These are phyloP conservation scores for Leucopsar rothschildi DNA, from an alignment of 2,113 vertebrate genomes.

Conservation along the genomic window DNA sequence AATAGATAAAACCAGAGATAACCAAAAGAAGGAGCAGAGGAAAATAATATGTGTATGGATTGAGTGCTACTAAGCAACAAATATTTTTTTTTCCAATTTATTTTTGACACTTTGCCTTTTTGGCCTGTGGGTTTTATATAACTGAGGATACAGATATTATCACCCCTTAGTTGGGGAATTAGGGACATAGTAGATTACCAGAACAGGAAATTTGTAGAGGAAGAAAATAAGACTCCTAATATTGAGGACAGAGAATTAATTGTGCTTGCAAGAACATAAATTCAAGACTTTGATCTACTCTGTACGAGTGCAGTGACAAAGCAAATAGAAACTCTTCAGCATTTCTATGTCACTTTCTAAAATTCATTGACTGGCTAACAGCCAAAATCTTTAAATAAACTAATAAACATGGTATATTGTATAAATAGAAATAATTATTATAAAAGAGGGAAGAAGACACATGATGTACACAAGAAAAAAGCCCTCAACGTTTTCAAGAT, in stretches of 20 bases:
- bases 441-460: neutral
- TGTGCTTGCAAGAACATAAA: neutral
- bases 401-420: neutral
- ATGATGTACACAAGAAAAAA: neutral
- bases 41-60: neutral
- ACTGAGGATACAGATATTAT: neutral
- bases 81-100: neutral
- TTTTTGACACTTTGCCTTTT: neutral
- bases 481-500: neutral
- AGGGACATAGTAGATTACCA: neutral
- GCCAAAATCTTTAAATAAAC: neutral
- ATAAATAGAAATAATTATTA: neutral
- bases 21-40: neutral
- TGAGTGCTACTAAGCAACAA: neutral
- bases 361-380: neutral
- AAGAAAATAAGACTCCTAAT: neutral
- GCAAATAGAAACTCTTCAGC: neutral
- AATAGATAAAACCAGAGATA: neutral
- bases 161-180: neutral
- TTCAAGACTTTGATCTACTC: neutral
- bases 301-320: neutral
- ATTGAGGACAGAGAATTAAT: neutral
- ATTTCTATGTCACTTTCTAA: neutral
- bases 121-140: neutral
- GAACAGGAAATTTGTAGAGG: neutral